Conservation (phyloP, 1,140 invertebrate genomes). For the Centruroides sculpturatus region DNA sequence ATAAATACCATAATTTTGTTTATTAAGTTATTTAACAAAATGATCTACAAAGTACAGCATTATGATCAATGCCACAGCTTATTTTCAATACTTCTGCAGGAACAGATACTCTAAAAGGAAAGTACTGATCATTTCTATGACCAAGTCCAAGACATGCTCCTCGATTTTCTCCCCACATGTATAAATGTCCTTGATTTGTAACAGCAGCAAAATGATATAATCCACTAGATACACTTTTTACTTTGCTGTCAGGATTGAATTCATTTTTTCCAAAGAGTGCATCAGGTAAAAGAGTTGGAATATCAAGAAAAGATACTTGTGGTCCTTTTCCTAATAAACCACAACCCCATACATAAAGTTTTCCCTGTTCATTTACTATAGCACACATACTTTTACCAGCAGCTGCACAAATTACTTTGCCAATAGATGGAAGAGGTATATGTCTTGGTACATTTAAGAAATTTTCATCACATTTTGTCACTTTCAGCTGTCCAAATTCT, state of each 20-base stretch:
- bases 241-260: slow-evolving; percentile 50
- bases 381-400: slow-evolving; percentile 75
- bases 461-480: slow-evolving; percentile 21
- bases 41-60: slow-evolving; percentile 22
- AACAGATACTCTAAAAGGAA: slow-evolving; percentile 67
- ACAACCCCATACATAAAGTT: slow-evolving; percentile 84
- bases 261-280: slow-evolving; percentile 72
- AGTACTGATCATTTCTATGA: slow-evolving; percentile 60
- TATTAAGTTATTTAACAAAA: no score
- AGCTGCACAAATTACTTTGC: slow-evolving; percentile 64
- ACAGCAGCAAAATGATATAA: slow-evolving; percentile 64
- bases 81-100: slow-evolving; percentile 56
- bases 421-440: slow-evolving; percentile 45
- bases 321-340: slow-evolving; percentile 82
- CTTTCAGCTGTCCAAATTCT: slow-evolving; percentile 71
- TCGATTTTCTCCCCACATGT: slow-evolving; percentile 78
- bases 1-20: no score
- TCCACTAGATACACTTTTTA: slow-evolving; percentile 42
- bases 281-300: slow-evolving; percentile 55
- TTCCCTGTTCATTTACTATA: slow-evolving; percentile 52
- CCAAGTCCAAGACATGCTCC: slow-evolving; percentile 68
- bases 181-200: slow-evolving; percentile 56
- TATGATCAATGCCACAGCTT: slow-evolving; percentile 71
- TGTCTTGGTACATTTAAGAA: slow-evolving; percentile 43
- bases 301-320: slow-evolving; percentile 42